Percentiles rank a stretch among this genome's conserved stretches.
phyloP scores from a whole-genome alignment of 2,888 invertebrate species.

The Drosophila engyochracea region DNA sequence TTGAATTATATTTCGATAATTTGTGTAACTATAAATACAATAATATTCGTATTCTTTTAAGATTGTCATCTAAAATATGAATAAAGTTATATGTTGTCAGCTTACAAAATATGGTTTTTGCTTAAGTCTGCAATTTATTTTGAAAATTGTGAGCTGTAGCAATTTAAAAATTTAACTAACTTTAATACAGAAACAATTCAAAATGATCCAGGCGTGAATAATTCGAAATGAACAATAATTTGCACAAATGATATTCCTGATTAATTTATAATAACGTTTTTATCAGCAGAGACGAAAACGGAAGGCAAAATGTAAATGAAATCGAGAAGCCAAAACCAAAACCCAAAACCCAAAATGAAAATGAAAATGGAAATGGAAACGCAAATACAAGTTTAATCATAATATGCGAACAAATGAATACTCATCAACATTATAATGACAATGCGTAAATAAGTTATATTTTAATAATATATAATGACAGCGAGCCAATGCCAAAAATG shows the following conservation, averaged over 20 bases:
- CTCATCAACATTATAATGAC: constrained; percentile 46
- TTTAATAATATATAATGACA: constrained; percentile 31
- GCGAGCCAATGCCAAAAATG: constrained; percentile 34
- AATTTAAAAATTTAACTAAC: neutral
- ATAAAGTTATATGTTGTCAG: neutral
- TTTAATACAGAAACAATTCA: neutral
- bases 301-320: constrained; percentile 18
- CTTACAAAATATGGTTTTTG: neutral
- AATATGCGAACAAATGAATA: constrained; percentile 25
- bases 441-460: constrained; percentile 30
- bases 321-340: constrained; percentile 34
- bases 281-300: constrained; percentile 6
- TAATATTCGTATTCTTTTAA: neutral
- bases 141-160: neutral
- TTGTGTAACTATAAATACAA: neutral
- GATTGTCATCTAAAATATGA: neutral
- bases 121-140: neutral
- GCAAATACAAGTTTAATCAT: constrained; percentile 18
- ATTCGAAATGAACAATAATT: neutral
- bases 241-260: neutral
- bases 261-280: neutral
- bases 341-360: neutral
- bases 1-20: neutral
- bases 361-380: constrained; percentile 34
- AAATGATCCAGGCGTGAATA: neutral